Evolutionary conservation across 1,140 invertebrate species (phyloP), one percentile per base, ranked within the genome.

Genomic region (Pseudomyrmex gracilis): DNA sequence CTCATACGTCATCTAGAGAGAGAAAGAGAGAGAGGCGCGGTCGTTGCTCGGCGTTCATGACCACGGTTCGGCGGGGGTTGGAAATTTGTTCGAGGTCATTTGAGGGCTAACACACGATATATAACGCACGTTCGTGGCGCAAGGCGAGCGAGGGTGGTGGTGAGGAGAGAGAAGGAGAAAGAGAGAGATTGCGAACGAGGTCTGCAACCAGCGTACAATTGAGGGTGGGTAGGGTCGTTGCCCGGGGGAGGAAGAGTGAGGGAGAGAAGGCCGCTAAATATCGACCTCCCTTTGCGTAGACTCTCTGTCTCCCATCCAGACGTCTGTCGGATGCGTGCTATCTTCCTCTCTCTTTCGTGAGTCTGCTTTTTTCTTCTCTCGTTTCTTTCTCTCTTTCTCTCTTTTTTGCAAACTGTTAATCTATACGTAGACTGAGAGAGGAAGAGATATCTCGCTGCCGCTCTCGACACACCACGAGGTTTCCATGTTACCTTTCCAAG

Each of bases 221-320:
- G 74, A 78, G 82, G 73, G 73, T 67, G 73, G 63, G 9, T 47
- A 77, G 73, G 34, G 82, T 83, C 82, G 73, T 83, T 83, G 82
- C 61, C 82, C 82, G 63, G 20, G 49, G 15, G 60, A 2, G 12
- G 5, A 0, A 22, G 53, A 17, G 10, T 17, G 57, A 15, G 22
- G 22, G 15, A 47, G 43, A 92, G 51, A 91, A 92, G 87, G 91
- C 88, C 89, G 92, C 87, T 91, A 91, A 92, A 92, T 93, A 93
- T 93, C 92, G 93, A 93, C 91, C 88, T 92, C 87, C 85, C 87
- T 88, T 91, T 85, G 76, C 87, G 85, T 82, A 83, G 77, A 82
- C 83, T 84, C 71, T 78, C 64, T 85, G 83, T 90, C 87, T 45
- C 83, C 9, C 85, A 84, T 91, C 77, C 87, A 92, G 90, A 92